A percentile compares a stretch with the other conserved stretches of the same genome.
These are phyloP conservation scores for Dasyornis broadbenti DNA, from an alignment of 2,113 vertebrate species.

Conservation along the genomic window DNA sequence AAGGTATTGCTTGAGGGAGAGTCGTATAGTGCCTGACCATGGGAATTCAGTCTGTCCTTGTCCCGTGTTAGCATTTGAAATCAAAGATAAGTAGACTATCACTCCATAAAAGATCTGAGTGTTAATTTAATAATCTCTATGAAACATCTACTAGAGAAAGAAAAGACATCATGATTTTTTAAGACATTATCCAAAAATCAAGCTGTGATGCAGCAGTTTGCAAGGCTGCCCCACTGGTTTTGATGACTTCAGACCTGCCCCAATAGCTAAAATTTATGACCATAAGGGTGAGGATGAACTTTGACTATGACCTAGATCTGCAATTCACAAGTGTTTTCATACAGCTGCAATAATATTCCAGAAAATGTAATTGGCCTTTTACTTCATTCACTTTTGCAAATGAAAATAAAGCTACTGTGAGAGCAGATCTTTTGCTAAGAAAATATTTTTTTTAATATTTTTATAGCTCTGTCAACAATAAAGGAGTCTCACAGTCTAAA, in stretches of 20 bases:
- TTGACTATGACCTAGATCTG: slow-evolving; percentile 35
- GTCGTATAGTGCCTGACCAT: neutral
- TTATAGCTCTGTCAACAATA: slow-evolving; percentile 50
- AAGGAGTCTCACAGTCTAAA: slow-evolving; percentile 52
- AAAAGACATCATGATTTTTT: neutral
- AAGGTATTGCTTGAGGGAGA: neutral
- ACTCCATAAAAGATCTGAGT: neutral
- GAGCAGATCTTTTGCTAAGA: slow-evolving; percentile 41
- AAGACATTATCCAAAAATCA: slow-evolving; percentile 15
- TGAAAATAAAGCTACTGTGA: slow-evolving; percentile 62
- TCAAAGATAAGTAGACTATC: neutral
- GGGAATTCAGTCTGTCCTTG: neutral
- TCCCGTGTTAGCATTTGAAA: neutral
- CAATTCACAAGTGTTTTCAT: slow-evolving; percentile 38
- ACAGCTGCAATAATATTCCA: slow-evolving; percentile 55
- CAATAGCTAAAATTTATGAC: slow-evolving; percentile 25
- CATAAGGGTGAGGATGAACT: slow-evolving; percentile 21
- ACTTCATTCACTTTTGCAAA: slow-evolving; percentile 52
- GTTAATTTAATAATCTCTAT: neutral
- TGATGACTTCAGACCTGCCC: slow-evolving; percentile 17
- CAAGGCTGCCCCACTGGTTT: neutral
- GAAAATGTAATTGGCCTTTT: slow-evolving; percentile 27
- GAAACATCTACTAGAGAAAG: neutral
- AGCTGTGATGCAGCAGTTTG: slow-evolving; percentile 10
- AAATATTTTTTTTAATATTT: slow-evolving; percentile 22